Percentiles rank a stretch among this genome's conserved stretches.
phyloP scores from a whole-genome alignment of 2,797 vertebrate species.

The Lacerta bilineata region DNA sequence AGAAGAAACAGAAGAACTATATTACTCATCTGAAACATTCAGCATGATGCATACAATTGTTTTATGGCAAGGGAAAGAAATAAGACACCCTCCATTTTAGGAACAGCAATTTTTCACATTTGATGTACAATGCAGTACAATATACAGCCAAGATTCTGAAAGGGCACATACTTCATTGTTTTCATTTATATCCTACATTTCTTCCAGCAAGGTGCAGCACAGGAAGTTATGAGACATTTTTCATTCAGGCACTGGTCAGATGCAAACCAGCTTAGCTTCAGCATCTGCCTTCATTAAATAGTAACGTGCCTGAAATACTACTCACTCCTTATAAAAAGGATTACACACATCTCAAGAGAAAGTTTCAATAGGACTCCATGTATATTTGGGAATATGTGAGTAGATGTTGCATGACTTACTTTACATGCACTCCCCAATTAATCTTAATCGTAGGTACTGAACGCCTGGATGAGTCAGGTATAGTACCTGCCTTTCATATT shows the following conservation, averaged over 20 bases:
- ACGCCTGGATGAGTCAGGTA: background rate
- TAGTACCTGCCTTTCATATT: background rate
- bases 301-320: background rate
- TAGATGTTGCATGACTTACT: background rate
- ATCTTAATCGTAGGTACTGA: background rate
- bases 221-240: background rate
- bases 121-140: background rate
- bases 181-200: background rate
- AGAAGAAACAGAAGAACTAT: slow-evolving; percentile 25
- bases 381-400: background rate
- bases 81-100: background rate
- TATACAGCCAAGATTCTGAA: background rate
- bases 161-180: background rate
- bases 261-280: background rate
- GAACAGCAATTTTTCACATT: background rate
- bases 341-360: background rate
- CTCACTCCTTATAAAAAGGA: background rate
- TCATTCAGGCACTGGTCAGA: background rate
- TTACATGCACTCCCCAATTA: background rate
- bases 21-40: background rate
- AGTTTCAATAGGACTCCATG: background rate
- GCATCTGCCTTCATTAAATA: background rate
- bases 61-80: background rate
- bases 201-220: background rate
- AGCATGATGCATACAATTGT: background rate